Evolutionary conservation across 2,888 invertebrate genomes (phyloP), one percentile per base, ranked within the genome.

Genomic region (Entomobrya proxima): DNA sequence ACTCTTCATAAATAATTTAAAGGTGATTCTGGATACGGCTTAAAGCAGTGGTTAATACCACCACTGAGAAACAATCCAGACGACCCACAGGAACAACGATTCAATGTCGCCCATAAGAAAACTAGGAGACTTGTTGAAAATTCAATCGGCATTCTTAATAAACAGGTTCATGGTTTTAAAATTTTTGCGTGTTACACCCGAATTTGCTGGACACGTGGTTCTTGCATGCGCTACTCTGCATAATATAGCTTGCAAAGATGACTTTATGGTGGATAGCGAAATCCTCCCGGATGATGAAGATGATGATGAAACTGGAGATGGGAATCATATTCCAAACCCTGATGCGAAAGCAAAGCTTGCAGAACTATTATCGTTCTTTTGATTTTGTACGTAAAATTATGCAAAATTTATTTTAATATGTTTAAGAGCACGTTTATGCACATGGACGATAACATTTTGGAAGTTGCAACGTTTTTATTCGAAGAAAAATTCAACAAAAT

Each of bases 21-120:
- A 83, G 83, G 83, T 21, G 85, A 85, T 58, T 58, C 58, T 35
- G 85, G 40, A 1, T 85, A 85, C 52, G 55, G 55, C n/a, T 21
- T 75, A 21, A 79, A 79, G 64, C n/a, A 58, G n/a, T 85, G 85
- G 85, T 50, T 85, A 0, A 74, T 85, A 0, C 27, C 80, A 7
- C 80, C 85, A 1, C 13, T 69, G 0, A 32, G 58, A 5, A 0
- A 6, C 1, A 79, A 78, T 47, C 72, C 74, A n/a, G 52, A 72
- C 9, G 64, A 85, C 30, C 30, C n/a, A 2, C 21, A 15, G 11
- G 79, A 79, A 47, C 40, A 58, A 30, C 30, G 79, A 1, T 84
- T 52, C 30, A 84, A 84, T 37, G 35, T n/a, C 6, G 77, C 77
- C 5, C 84, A 84, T 24, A 84, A 84, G 32, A 11, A 15, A 6